Conservation (phyloP, 2,888 invertebrate genomes). For the Lasioglossum villosulum region DNA sequence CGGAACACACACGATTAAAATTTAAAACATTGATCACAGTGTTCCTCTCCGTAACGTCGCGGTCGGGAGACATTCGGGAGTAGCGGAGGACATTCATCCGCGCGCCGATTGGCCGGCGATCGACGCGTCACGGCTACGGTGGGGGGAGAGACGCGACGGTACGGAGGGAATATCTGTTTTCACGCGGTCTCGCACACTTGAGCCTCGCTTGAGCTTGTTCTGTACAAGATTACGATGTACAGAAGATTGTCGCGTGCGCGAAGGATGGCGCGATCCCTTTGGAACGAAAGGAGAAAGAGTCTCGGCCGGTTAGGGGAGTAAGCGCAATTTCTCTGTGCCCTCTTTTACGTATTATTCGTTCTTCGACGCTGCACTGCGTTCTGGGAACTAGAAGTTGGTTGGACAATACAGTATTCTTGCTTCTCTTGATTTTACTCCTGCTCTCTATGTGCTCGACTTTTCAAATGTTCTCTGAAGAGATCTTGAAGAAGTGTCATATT, state of each 20-base stretch:
- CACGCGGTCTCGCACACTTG: conserved; percentile 28
- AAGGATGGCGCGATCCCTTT: neutral
- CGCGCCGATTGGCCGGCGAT: conserved; percentile 6
- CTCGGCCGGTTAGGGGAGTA: neutral
- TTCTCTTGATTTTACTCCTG: neutral
- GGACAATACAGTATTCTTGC: neutral
- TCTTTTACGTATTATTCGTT: neutral
- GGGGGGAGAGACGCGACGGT: neutral
- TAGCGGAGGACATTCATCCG: neutral
- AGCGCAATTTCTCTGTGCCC: conserved; percentile 5
- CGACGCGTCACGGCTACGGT: neutral
- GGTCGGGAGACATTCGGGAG: neutral
- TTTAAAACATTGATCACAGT: conserved; percentile 59
- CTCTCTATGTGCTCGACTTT: neutral
- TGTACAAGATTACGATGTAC: neutral
- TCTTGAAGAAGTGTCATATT: neutral
- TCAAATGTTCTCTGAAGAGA: neutral
- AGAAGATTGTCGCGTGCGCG: conserved; percentile 31
- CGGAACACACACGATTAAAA: conserved; percentile 69
- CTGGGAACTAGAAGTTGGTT: neutral
- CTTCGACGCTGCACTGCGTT: neutral
- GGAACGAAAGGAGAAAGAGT: neutral
- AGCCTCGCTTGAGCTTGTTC: conserved; percentile 32
- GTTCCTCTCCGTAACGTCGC: conserved; percentile 27
- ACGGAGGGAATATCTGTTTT: neutral